Conservation (phyloP, 2,888 invertebrate genomes). For the Cataglyphis livida region DNA sequence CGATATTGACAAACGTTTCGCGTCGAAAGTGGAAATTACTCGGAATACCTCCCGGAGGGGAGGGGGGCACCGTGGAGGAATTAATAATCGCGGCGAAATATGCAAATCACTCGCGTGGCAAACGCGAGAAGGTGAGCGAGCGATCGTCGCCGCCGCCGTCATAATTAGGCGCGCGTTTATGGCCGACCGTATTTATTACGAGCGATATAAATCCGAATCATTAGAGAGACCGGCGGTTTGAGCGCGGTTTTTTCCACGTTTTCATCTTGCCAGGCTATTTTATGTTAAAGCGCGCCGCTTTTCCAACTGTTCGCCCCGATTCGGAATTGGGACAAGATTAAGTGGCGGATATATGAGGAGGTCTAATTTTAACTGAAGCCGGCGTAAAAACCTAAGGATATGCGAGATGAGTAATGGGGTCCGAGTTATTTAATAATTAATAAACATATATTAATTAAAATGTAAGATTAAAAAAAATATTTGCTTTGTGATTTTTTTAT, state of each 20-base stretch:
- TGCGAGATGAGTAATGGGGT: not conserved
- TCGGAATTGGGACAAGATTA: not conserved
- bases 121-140: slow-evolving; percentile 47
- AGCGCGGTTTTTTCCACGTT: slow-evolving; percentile 58
- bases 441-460: not conserved
- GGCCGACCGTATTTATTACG: slow-evolving; percentile 65
- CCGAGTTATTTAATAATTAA: not conserved
- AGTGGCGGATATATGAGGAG: not conserved
- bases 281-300: not conserved
- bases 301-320: not conserved
- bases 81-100: slow-evolving; percentile 68
- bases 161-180: slow-evolving; percentile 72
- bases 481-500: not conserved
- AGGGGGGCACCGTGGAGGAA: slow-evolving; percentile 24
- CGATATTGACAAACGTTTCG: slow-evolving; percentile 8
- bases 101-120: slow-evolving; percentile 67
- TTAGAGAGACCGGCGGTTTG: slow-evolving; percentile 57
- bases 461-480: not conserved
- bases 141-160: slow-evolving; percentile 45
- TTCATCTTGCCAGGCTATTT: slow-evolving; percentile 1
- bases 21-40: slow-evolving; percentile 26
- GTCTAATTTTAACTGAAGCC: not conserved
- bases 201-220: slow-evolving; percentile 64
- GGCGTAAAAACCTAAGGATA: not conserved
- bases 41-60: not conserved